A percentile compares a stretch with the other conserved stretches of the same genome.
Conservation (phyloP, 2,113 vertebrate species). For the Candoia aspera region DNA sequence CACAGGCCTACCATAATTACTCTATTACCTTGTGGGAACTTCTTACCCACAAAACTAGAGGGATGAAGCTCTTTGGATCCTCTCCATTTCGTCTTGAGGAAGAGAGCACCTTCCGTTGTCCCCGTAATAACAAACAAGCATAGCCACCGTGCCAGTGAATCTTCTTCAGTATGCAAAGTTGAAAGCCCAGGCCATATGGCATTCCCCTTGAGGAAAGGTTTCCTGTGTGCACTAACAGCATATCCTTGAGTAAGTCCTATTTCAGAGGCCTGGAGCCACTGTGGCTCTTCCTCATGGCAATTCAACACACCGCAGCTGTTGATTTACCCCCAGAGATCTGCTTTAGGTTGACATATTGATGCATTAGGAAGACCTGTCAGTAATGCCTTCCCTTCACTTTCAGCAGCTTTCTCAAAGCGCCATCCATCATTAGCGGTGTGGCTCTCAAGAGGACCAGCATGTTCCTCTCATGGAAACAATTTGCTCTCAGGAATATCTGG, state of each 20-base stretch:
- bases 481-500: not conserved
- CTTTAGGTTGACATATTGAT: conserved; percentile 30
- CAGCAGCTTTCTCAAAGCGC: conserved; percentile 17
- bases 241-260: not conserved
- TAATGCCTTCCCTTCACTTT: conserved; percentile 32
- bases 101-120: not conserved
- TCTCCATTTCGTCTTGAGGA: not conserved
- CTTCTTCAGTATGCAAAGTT: not conserved
- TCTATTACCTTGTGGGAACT: not conserved
- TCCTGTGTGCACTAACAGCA: not conserved
- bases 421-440: not conserved
- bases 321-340: conserved; percentile 52
- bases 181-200: not conserved
- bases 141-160: not conserved
- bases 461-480: conserved; percentile 1
- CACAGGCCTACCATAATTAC: conserved; percentile 23
- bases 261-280: conserved; percentile 29
- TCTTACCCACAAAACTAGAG: not conserved
- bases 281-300: conserved; percentile 51
- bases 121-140: not conserved
- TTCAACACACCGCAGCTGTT: conserved; percentile 46
- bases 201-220: not conserved
- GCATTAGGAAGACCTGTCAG: conserved; percentile 47
- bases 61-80: not conserved
- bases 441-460: conserved; percentile 21